These are phyloP conservation scores for Sebastes steindachneri DNA, from an alignment of 2,797 vertebrate genomes.

Conservation along the genomic window DNA sequence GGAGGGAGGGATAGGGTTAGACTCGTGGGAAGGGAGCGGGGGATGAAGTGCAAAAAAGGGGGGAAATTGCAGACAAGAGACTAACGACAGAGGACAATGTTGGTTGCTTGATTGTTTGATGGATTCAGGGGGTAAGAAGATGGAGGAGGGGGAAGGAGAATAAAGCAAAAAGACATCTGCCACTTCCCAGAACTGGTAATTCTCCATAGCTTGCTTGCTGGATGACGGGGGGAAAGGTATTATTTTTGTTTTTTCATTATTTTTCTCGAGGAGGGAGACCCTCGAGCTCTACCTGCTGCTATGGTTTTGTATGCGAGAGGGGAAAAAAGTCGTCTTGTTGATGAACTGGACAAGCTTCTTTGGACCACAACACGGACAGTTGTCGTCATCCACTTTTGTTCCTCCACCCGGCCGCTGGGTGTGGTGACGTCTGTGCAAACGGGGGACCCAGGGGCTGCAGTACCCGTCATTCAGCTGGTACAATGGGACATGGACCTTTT, in stretches of 20 bases:
- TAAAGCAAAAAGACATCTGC: slow-evolving; percentile 67
- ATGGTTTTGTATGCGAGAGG: slow-evolving; percentile 79
- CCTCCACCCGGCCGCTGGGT: slow-evolving; percentile 67
- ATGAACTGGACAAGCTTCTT: slow-evolving; percentile 73
- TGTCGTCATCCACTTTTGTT: slow-evolving; percentile 70
- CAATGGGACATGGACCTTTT: slow-evolving; percentile 83
- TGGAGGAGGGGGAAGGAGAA: slow-evolving; percentile 44
- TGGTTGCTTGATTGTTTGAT: slow-evolving; percentile 60
- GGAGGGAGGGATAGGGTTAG: slow-evolving; percentile 32
- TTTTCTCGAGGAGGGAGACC: slow-evolving; percentile 70
- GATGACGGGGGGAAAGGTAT: slow-evolving; percentile 67
- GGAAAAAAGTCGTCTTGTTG: slow-evolving; percentile 64
- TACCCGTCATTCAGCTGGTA: slow-evolving; percentile 74
- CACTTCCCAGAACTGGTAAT: slow-evolving; percentile 80
- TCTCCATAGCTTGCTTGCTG: slow-evolving; percentile 80
- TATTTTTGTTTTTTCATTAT: slow-evolving; percentile 39
- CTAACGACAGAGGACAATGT: slow-evolving; percentile 70
- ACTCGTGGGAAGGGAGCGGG: slow-evolving; percentile 41
- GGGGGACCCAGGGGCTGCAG: slow-evolving; percentile 63
- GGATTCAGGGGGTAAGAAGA: slow-evolving; percentile 44
- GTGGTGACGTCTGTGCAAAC: slow-evolving; percentile 59
- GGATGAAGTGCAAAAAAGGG: slow-evolving; percentile 53
- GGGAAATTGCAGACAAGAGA: slow-evolving; percentile 57
- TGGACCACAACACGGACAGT: slow-evolving; percentile 75
- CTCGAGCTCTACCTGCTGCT: slow-evolving; percentile 86